Evolutionary conservation across 1,140 invertebrate genomes (phyloP), one percentile per base, ranked within the genome.

Genomic region (Vanessa tameamea): DNA sequence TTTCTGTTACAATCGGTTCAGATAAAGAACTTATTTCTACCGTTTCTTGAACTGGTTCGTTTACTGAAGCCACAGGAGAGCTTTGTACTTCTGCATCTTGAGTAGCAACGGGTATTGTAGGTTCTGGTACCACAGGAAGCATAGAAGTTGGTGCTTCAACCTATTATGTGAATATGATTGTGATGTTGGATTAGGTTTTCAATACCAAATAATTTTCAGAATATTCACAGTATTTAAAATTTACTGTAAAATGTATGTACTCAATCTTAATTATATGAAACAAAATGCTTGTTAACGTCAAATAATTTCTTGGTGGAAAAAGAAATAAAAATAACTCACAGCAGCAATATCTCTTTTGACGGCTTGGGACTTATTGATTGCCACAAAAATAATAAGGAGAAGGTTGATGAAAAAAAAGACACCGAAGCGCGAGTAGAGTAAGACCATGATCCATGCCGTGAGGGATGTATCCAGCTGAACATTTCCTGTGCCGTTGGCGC

Each of bases 361-460:
- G 1, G 57, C 61, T 37, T 68, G 23, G 20, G 80, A 79, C 67
- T 69, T 75, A 61, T 86, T 77, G 0, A 86, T 64, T 2, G 85
- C 77, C 0, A 88, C 74, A 59, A 80, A 43, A 3, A 87, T 31
- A 3, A 90, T 53, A 3, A 91, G 72, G 1, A 85, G 31, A 0
- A 89, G 7, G 47, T 89, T 91, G 14, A 88, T 8, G 8, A 82
- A 0, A 47, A 88, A 86, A 3, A 89, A 76, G 1, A 87, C n/a
- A 4, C 75, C 80, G 31, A 88, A 84, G 16, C 86, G 77, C 0
- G 83, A 84, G 59, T 88, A 89, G 1, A 91, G 3, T 1, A 86
- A 23, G 1, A 85, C 86, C 89, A 91, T 90, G 0, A 85, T 15
- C 85, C 87, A 88, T 0, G 86, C 64, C 0, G 80, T 77, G 70